Evolutionary conservation across 1,140 invertebrate species (phyloP).

Genomic region (Drosophila tsacasi): DNA sequence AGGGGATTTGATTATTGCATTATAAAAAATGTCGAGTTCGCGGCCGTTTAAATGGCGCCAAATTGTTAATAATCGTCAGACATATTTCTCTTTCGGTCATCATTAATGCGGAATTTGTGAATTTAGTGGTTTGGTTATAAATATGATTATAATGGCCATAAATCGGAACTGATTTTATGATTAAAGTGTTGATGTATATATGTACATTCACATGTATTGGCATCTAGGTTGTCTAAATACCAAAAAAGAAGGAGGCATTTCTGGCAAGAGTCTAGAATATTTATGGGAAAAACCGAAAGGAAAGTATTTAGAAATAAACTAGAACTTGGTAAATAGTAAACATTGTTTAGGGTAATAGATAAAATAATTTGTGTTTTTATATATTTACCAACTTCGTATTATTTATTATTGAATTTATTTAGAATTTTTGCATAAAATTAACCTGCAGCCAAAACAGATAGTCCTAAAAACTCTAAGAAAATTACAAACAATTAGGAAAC

Average conservation of each 20-base stretch:
- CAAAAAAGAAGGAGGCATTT: background rate
- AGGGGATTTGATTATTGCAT: conserved; percentile 61
- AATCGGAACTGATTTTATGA: conserved; percentile 49
- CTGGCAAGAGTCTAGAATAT: background rate
- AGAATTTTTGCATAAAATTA: no score
- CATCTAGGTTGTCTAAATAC: background rate
- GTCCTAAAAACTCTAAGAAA: no score
- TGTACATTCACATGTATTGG: background rate
- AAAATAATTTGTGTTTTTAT: background rate
- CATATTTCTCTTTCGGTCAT: conserved; percentile 49
- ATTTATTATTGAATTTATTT: no score
- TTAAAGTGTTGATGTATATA: conserved; percentile 1
- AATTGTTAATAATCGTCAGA: conserved; percentile 53
- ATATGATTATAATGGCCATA: conserved; percentile 62
- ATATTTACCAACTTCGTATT: background rate
- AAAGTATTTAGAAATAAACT: background rate
- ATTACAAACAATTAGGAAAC: background rate
- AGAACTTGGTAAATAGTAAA: background rate
- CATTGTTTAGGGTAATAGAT: background rate
- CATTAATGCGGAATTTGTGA: conserved; percentile 55
- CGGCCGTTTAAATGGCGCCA: conserved; percentile 74
- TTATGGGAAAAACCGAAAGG: background rate
- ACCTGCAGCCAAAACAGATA: no score
- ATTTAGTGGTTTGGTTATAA: conserved; percentile 51
- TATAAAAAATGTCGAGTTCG: conserved; percentile 56